Evolutionary conservation across 2,797 vertebrate genomes (phyloP).

Genomic region (Tokudaia tokunoshimensis): DNA sequence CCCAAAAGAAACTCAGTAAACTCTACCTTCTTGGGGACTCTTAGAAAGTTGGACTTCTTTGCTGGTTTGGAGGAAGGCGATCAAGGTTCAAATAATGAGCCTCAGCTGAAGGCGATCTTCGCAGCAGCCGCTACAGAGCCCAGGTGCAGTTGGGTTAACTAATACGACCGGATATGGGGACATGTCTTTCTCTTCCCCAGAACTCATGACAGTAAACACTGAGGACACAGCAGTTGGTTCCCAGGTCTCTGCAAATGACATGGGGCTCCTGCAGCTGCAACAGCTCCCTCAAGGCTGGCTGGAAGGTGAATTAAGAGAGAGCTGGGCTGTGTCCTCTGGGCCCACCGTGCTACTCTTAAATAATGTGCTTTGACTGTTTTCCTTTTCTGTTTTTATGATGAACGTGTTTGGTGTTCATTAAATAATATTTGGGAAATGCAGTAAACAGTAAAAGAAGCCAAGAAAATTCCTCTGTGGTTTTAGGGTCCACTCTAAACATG

Average conservation of each 20-base stretch:
- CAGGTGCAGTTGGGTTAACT: neutral
- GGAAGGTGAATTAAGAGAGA: neutral
- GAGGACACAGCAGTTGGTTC: neutral
- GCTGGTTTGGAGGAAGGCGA: neutral
- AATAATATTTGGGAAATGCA: constrained; percentile 25
- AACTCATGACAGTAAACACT: neutral
- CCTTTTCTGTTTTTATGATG: constrained; percentile 37
- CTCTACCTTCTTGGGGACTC: neutral
- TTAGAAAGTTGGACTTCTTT: neutral
- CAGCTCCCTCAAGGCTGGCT: neutral
- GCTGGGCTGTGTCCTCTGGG: neutral
- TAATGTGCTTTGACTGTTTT: neutral
- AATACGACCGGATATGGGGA: neutral
- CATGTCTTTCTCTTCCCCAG: neutral
- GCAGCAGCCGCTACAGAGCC: neutral
- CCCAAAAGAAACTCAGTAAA: neutral
- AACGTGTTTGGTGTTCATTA: constrained; percentile 28
- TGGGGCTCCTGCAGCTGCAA: no score
- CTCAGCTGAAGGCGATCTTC: neutral
- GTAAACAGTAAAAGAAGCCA: constrained; percentile 40
- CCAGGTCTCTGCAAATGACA: neutral
- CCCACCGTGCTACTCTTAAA: neutral
- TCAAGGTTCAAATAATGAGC: neutral
- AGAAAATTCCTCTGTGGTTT: constrained; percentile 35
- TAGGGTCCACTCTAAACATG: constrained; percentile 30